phyloP scores from a whole-genome alignment of 2,888 invertebrate genomes.

The Dasypogon diadema region DNA sequence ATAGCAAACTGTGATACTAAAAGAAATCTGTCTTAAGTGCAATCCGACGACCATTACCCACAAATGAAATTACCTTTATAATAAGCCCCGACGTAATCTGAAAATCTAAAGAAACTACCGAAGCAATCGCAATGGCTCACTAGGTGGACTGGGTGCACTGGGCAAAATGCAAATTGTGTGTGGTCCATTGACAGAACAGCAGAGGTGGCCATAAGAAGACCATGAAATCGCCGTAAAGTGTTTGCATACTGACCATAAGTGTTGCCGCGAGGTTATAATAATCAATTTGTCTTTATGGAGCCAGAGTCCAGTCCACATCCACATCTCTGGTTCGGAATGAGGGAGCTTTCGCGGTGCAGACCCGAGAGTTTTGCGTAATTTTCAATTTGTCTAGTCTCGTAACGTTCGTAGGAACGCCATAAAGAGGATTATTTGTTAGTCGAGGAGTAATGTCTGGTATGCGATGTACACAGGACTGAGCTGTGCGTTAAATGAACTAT shows the following conservation, averaged over 20 bases:
- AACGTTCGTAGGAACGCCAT: slow-evolving; percentile 7
- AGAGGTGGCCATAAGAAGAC: slow-evolving; percentile 52
- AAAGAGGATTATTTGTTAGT: slow-evolving; percentile 42
- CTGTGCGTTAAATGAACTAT: slow-evolving; percentile 3
- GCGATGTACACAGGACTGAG: not conserved
- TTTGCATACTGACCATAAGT: slow-evolving; percentile 49
- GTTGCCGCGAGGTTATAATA: slow-evolving; percentile 48
- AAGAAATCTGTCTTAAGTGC: not conserved
- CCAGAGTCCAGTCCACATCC: not conserved
- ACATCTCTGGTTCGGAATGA: slow-evolving; percentile 5
- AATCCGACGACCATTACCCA: slow-evolving; percentile 8
- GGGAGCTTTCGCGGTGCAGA: slow-evolving; percentile 32
- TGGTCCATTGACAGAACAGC: slow-evolving; percentile 54
- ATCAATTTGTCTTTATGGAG: slow-evolving; percentile 48
- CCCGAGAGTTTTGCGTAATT: slow-evolving; percentile 38
- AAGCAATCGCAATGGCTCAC: slow-evolving; percentile 2
- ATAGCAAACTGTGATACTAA: not conserved
- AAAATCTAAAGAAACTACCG: slow-evolving; percentile 18
- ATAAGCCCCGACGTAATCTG: slow-evolving; percentile 42
- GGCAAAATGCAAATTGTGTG: slow-evolving; percentile 54
- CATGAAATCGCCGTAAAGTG: slow-evolving; percentile 55
- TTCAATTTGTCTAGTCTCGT: slow-evolving; percentile 46
- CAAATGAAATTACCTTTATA: slow-evolving; percentile 45
- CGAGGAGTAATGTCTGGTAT: not conserved
- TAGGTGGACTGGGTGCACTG: slow-evolving; percentile 23